Evolutionary conservation across 1,140 invertebrate species (phyloP).

Genomic region (Drosophila orosa): DNA sequence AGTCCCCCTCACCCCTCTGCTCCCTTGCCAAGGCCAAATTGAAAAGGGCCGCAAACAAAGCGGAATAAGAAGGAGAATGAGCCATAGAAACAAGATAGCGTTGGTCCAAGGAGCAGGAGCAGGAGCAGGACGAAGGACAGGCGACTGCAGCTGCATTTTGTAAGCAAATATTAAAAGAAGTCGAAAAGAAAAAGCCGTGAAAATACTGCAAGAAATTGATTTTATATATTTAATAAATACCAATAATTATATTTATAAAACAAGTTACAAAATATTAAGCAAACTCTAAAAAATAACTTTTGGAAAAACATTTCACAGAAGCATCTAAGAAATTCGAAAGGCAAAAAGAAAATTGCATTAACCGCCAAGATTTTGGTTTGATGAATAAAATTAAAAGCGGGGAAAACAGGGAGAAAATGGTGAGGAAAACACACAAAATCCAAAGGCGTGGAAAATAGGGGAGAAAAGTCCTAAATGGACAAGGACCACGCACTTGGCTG

Average conservation of each 20-base stretch:
- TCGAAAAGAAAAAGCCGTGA: conserved; percentile 8
- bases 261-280: not conserved
- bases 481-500: conserved; percentile 29
- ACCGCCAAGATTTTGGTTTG: conserved; percentile 8
- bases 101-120: conserved; percentile 28
- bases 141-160: conserved; percentile 52
- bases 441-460: not conserved
- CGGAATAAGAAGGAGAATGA: conserved; percentile 29
- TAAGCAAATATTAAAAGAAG: conserved; percentile 22
- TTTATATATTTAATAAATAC: not conserved
- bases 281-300: not conserved
- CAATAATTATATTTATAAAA: not conserved
- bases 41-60: conserved; percentile 57
- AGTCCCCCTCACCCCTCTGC: not conserved
- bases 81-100: conserved; percentile 54
- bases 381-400: conserved; percentile 59
- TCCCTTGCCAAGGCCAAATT: conserved; percentile 51
- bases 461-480: not conserved
- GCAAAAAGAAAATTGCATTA: not conserved
- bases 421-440: not conserved
- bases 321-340: not conserved
- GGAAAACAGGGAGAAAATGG: not conserved
- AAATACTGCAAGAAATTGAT: conserved; percentile 24
- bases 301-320: not conserved
- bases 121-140: conserved; percentile 1